Conservation (phyloP, 2,797 vertebrate genomes). For the Myripristis jacobus region DNA sequence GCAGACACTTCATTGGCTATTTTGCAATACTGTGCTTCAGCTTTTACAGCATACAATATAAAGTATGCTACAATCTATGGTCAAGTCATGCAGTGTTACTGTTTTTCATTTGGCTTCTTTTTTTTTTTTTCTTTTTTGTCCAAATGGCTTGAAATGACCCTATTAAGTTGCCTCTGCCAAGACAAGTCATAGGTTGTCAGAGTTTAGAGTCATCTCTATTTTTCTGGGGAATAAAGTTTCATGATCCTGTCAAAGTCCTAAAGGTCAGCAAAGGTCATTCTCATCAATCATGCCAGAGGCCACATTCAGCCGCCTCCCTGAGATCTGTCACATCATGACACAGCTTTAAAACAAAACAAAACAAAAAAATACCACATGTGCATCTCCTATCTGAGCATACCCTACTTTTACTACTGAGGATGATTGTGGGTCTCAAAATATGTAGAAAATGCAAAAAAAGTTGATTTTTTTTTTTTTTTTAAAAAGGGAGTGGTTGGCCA, state of each 20-base stretch:
- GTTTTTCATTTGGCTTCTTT: conserved; percentile 4
- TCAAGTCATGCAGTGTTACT: neutral
- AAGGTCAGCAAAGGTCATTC: conserved; percentile 58
- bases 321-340: conserved; percentile 21
- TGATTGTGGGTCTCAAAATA: neutral
- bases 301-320: conserved; percentile 1
- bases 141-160: neutral
- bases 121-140: neutral
- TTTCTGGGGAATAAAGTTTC: conserved; percentile 43
- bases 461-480: no score
- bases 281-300: conserved; percentile 37
- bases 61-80: neutral
- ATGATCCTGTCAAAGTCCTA: conserved; percentile 53
- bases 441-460: neutral
- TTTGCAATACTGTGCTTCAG: neutral
- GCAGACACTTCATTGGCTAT: neutral
- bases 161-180: neutral
- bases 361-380: no score
- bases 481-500: no score
- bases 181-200: conserved; percentile 30
- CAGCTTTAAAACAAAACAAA: conserved; percentile 11
- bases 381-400: neutral
- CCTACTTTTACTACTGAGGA: neutral
- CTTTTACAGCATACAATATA: neutral
- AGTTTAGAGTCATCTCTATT: conserved; percentile 13